A percentile compares a stretch with the other conserved stretches of the same genome.
phyloP scores from a whole-genome alignment of 2,113 vertebrate species.

The Oceanites oceanicus region DNA sequence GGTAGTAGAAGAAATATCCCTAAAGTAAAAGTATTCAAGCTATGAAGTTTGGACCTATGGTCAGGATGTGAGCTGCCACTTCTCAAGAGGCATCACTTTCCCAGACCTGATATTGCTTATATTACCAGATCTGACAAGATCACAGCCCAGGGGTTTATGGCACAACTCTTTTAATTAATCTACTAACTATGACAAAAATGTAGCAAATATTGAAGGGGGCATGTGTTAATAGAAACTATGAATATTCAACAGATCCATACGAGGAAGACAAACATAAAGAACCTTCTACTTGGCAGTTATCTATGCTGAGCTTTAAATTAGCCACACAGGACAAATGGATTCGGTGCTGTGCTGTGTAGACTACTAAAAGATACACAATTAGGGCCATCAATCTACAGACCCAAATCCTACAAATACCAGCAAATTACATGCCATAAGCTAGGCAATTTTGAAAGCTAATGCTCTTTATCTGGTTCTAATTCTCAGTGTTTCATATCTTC shows the following conservation, averaged over 20 bases:
- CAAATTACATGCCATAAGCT: constrained; percentile 5
- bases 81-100: neutral
- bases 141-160: neutral
- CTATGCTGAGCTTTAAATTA: constrained; percentile 29
- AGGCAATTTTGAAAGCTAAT: constrained; percentile 10
- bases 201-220: neutral
- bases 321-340: neutral
- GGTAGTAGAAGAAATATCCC: neutral
- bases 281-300: neutral
- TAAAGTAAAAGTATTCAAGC: neutral
- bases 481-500: neutral
- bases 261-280: neutral
- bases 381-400: neutral
- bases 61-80: neutral
- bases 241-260: neutral
- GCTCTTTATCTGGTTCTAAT: constrained; percentile 13
- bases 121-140: neutral
- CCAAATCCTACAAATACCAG: constrained; percentile 35
- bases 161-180: neutral
- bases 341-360: neutral
- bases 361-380: neutral
- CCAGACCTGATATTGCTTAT: neutral
- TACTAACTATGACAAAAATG: neutral
- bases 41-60: neutral
- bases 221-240: neutral